phyloP scores from a whole-genome alignment of 2,797 vertebrate species.

The Dryobates pubescens region DNA sequence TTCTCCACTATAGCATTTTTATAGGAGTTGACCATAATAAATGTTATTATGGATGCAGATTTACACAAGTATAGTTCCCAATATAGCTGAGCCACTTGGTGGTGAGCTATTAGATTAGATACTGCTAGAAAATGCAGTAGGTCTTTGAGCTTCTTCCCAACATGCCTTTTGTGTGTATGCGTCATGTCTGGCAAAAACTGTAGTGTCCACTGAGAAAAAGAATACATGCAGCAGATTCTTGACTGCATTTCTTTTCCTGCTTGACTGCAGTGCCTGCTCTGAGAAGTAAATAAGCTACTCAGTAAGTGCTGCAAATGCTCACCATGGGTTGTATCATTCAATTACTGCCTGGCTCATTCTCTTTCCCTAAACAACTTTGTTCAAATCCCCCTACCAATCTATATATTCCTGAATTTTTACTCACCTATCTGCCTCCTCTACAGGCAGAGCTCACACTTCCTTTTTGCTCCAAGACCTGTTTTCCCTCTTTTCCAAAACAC shows the following conservation, averaged over 20 bases:
- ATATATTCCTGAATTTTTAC: neutral
- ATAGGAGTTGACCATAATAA: neutral
- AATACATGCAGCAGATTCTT: neutral
- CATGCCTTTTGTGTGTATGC: neutral
- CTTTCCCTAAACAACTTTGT: conserved; percentile 9
- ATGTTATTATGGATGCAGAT: neutral
- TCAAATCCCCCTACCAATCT: neutral
- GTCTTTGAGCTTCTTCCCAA: neutral
- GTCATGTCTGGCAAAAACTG: neutral
- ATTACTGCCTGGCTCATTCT: conserved; percentile 12
- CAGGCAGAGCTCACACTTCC: neutral
- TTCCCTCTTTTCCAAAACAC: neutral
- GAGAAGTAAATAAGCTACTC: neutral
- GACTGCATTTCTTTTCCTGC: neutral
- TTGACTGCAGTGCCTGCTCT: neutral
- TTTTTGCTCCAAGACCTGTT: neutral
- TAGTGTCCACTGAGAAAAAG: neutral
- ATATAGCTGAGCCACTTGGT: neutral
- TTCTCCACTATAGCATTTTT: neutral
- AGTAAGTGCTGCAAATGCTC: conserved; percentile 4
- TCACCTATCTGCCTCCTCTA: neutral
- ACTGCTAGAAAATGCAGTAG: neutral
- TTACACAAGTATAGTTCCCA: neutral
- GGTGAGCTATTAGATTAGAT: neutral
- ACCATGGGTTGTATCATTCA: neutral